Base-by-base conservation (phyloP, 2,888 invertebrate species). In the Osmoderma eremita region DNA sequence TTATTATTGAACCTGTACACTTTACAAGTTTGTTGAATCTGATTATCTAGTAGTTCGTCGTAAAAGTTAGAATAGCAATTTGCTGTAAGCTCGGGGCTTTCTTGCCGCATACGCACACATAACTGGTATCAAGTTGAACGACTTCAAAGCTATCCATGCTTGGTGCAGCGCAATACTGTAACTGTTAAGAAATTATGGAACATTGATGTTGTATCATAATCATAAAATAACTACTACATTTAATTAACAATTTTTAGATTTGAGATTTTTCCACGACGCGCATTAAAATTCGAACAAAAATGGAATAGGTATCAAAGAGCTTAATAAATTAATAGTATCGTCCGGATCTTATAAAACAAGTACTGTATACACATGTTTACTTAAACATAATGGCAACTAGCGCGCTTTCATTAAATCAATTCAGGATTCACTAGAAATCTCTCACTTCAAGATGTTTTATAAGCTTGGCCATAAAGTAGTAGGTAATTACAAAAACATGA, bases 1-100 rank as follows among this genome's bases (percentile, higher is more conserved):
- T 45, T 61, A 61, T 48, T 61, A 61, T 61, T 48, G 58, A 48
- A 61, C 58, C 45, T 61, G 58, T 61, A 61, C 58, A 61, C 58
- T 61, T 61, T 61, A 61, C 58, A 61, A 61, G 58, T 45, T 61
- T 61, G 58, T 30, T 48, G 58, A 61, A 56, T 56, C 41, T 42
- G 56, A 42, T 56, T 56, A 56, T 30, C 30, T 61, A 45, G 45
- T 61, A 61, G 45, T 48, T 45, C 30, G 58, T 48, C 45, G 45
- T 61, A 45, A 61, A 61, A 61, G 45, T 61, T 61, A 61, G 58
- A 61, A 45, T 45, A 61, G 48, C 18, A 61, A 61, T 45, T 61
- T 61, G 18, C 45, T 30, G 58, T 45, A 61, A 45, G 17, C 48
- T 45, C 45, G 45, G 45, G 45, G 30, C 30, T 61, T 61, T 61